phyloP scores from a whole-genome alignment of 30 jellyfish, hydroid and myxozoan genomes.

The Clytia hemisphaerica region DNA sequence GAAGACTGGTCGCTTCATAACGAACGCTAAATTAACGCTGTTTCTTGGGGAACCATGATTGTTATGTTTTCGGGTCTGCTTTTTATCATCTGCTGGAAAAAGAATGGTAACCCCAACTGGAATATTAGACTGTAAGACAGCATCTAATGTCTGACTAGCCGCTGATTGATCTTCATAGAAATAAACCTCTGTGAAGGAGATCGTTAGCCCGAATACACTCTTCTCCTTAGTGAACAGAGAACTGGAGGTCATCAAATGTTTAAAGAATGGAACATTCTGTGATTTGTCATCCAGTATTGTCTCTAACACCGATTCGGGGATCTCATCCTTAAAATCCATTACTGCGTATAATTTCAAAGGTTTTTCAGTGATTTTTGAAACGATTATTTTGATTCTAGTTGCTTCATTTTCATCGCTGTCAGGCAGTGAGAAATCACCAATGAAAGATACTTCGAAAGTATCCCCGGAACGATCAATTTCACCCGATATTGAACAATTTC shows the following conservation, averaged over 20 bases:
- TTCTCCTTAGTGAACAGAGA: slow-evolving; percentile 55
- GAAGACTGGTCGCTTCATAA: slow-evolving; percentile 75
- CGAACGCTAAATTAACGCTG: slow-evolving; percentile 82
- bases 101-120: slow-evolving; percentile 92
- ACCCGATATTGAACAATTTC: slow-evolving; percentile 52
- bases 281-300: slow-evolving; percentile 59
- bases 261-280: slow-evolving; percentile 56
- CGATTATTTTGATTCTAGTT: slow-evolving; percentile 48
- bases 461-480: slow-evolving; percentile 37
- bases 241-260: slow-evolving; percentile 70
- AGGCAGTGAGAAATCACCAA: slow-evolving; percentile 47
- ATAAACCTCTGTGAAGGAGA: slow-evolving; percentile 69
- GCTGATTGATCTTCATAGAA: slow-evolving; percentile 38
- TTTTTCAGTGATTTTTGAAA: slow-evolving; percentile 42
- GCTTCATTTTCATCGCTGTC: slow-evolving; percentile 30
- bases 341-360: slow-evolving; percentile 45
- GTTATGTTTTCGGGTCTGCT: background rate
- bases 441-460: slow-evolving; percentile 35
- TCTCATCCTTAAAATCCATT: slow-evolving; percentile 46
- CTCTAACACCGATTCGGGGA: slow-evolving; percentile 63
- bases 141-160: slow-evolving; percentile 38
- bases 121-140: slow-evolving; percentile 76
- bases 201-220: slow-evolving; percentile 48
- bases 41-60: slow-evolving; percentile 7
- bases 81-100: slow-evolving; percentile 48